A percentile compares a stretch with the other conserved stretches of the same genome.
These are phyloP conservation scores for Drosophila ogumai DNA, from an alignment of 1,140 invertebrate species.

Conservation along the genomic window DNA sequence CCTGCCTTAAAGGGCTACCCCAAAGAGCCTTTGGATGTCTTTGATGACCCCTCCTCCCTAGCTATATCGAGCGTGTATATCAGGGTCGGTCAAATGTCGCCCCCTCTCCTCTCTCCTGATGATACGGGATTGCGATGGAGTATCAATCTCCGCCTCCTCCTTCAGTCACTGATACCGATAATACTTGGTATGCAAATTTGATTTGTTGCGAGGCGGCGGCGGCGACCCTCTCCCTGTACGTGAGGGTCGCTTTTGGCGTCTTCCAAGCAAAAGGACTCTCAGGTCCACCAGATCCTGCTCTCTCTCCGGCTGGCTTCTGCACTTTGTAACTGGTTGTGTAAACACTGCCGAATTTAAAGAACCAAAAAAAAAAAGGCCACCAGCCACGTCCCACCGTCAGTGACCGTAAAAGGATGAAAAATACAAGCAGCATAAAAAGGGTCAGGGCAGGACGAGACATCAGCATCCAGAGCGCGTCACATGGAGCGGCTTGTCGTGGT, in stretches of 20 bases:
- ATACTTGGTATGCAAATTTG: constrained; percentile 82
- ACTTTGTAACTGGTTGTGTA: constrained; percentile 83
- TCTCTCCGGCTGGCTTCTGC: constrained; percentile 66
- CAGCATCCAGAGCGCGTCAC: constrained; percentile 55
- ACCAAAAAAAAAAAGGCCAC: constrained; percentile 30
- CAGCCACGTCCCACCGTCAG: constrained; percentile 16
- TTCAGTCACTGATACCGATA: constrained; percentile 61
- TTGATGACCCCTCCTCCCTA: background rate
- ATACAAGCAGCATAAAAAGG: constrained; percentile 47
- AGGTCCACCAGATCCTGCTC: constrained; percentile 1
- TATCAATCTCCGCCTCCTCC: constrained; percentile 1
- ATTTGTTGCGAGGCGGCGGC: constrained; percentile 60
- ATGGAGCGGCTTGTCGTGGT: constrained; percentile 77
- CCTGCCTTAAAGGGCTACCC: no score
- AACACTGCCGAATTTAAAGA: constrained; percentile 57
- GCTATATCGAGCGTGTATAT: background rate
- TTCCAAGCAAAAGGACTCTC: constrained; percentile 20
- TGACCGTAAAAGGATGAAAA: constrained; percentile 39
- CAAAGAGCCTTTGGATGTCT: background rate
- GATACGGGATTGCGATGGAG: constrained; percentile 3
- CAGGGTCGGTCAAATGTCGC: background rate
- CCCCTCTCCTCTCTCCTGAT: background rate
- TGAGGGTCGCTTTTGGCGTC: constrained; percentile 51
- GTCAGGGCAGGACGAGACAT: constrained; percentile 46
- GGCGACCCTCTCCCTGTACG: constrained; percentile 40